These are phyloP conservation scores for Oncorhynchus mykiss DNA, from an alignment of 2,113 vertebrate species.

Conservation along the genomic window DNA sequence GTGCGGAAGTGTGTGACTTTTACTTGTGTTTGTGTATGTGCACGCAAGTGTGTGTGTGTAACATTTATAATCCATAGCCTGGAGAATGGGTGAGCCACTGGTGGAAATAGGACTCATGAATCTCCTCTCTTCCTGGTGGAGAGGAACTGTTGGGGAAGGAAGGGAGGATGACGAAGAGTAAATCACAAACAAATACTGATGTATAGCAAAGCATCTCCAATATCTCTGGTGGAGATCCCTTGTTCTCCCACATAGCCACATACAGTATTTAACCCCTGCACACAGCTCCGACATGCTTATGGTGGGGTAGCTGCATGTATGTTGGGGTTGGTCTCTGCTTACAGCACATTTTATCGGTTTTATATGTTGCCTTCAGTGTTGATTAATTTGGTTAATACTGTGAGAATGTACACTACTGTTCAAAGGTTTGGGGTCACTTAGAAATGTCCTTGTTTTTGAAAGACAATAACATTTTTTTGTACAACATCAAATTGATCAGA, in stretches of 20 bases:
- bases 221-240: neutral
- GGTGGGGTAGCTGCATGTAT: neutral
- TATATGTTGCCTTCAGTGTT: neutral
- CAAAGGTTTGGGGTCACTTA: no score
- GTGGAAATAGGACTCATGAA: slow-evolving; percentile 24
- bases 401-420: neutral
- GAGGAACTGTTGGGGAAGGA: neutral
- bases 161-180: neutral
- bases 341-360: neutral
- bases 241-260: neutral
- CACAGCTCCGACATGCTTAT: neutral
- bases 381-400: neutral
- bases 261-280: neutral
- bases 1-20: neutral
- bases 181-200: neutral
- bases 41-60: slow-evolving; percentile 1
- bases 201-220: neutral
- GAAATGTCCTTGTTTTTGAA: no score
- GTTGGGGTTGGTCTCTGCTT: neutral
- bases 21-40: neutral
- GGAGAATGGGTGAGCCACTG: slow-evolving; percentile 23
- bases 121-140: slow-evolving; percentile 8
- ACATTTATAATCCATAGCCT: slow-evolving; percentile 19
- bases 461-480: no score
- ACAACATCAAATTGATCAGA: no score